Base-by-base conservation (phyloP, 2,113 vertebrate genomes). In the Ciconia boyciana region DNA sequence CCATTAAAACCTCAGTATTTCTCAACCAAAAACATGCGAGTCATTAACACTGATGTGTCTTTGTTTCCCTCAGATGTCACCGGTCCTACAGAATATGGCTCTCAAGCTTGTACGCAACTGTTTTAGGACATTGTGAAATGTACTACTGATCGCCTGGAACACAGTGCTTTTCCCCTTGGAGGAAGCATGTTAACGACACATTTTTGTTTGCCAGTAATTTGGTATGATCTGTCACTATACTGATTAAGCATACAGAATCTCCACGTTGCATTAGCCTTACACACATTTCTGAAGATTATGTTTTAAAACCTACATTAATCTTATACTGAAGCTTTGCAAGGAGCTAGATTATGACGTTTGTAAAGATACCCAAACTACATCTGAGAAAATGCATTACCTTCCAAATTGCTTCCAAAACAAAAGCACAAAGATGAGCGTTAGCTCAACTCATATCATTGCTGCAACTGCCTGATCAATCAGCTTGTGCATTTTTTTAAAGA, bases 121-220 rank as follows among this genome's bases (percentile, higher is more conserved):
- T 43, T 82, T 75, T 28, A 55, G 28, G 32, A 70, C 34, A 61
- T 3, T 36, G 29, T 55, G 51, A 65, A 66, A 74, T 5, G 10
- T 18, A 36, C 10, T 4, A 16, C 9, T n/a, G 28, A 44, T 44
- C 1, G 3, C 22, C 55, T 46, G 18, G 34, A 54, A 46, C 28
- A 57, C 8, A 55, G 21, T 28, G 32, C 11, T 75, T 49, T 32
- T 18, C 9, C 31, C 12, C 28, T 24, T 24, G 18, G 2, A 66
- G 17, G 10, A 51, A 48, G 34, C 34, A n/a, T 4, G 12, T 31
- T 61, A 65, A 49, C 0, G 0, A 28, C 11, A 65, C 3, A 11
- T 64, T 79, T 86, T 32, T 1, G 0, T 55, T 71, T 34, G 28
- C 10, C 44, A 26, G 20, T 41, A 61, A 41, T 76, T 65, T 46